These are phyloP conservation scores for Macrosteles quadrilineatus DNA, from an alignment of 1,140 invertebrate genomes.

Conservation along the genomic window DNA sequence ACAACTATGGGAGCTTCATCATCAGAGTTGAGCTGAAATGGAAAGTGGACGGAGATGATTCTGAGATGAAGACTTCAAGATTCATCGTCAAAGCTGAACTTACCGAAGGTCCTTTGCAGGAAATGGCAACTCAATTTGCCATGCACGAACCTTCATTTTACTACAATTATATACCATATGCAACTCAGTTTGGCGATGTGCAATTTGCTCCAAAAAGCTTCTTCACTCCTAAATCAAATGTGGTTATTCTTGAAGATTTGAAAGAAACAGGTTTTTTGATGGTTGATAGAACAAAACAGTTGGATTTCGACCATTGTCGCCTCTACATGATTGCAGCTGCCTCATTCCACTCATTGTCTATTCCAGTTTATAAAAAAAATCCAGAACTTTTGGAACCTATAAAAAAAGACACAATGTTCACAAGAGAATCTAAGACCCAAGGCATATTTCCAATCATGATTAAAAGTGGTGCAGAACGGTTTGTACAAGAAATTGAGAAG, in stretches of 20 bases:
- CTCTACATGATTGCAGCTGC: background rate
- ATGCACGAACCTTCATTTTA: slow-evolving; percentile 1
- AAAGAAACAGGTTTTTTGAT: slow-evolving; percentile 7
- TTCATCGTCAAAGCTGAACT: background rate
- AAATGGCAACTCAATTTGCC: background rate
- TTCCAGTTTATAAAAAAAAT: background rate
- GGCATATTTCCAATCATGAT: background rate
- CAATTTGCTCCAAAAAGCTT: slow-evolving; percentile 15
- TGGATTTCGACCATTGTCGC: slow-evolving; percentile 5
- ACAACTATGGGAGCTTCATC: slow-evolving; percentile 9
- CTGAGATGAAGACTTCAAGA: background rate
- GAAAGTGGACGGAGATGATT: background rate
- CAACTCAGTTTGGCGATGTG: background rate
- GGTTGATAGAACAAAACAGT: background rate
- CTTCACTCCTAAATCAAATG: background rate
- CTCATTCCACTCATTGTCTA: slow-evolving; percentile 1
- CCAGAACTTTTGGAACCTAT: slow-evolving; percentile 14
- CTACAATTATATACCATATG: background rate
- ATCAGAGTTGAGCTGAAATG: background rate
- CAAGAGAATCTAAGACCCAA: background rate
- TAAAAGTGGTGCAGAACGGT: background rate
- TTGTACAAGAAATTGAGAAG: background rate
- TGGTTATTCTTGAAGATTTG: slow-evolving; percentile 6
- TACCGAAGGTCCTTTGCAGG: background rate
- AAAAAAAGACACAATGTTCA: background rate